Conservation (phyloP, 2,797 vertebrate species). For the Bucorvus abyssinicus region DNA sequence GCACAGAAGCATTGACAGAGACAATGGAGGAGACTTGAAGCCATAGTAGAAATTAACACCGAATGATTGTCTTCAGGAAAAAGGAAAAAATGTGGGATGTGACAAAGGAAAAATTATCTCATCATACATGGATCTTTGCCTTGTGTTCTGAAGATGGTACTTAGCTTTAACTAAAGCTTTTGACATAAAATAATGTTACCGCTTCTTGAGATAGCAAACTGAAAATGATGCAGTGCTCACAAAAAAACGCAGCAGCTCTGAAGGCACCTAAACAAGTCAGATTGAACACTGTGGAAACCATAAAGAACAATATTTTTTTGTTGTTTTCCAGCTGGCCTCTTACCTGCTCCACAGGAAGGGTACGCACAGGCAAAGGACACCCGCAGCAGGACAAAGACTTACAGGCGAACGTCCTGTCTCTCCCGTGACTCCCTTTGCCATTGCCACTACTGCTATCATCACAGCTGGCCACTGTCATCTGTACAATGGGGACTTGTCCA, state of each 20-base stretch:
- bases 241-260: neutral
- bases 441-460: neutral
- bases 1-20: neutral
- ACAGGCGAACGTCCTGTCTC: neutral
- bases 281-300: neutral
- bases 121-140: neutral
- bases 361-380: neutral
- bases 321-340: neutral
- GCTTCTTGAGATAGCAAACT: neutral
- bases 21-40: neutral
- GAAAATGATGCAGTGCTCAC: neutral
- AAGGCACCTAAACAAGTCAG: neutral
- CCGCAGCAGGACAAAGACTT: neutral
- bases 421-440: neutral
- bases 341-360: neutral
- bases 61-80: neutral
- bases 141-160: neutral
- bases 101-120: neutral
- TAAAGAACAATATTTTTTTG: neutral
- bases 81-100: neutral
- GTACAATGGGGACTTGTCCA: neutral
- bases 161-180: neutral
- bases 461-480: neutral
- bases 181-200: neutral
- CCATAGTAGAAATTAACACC: neutral